Conservation (phyloP, 1,140 invertebrate species). For the Globodera ellingtonae region DNA sequence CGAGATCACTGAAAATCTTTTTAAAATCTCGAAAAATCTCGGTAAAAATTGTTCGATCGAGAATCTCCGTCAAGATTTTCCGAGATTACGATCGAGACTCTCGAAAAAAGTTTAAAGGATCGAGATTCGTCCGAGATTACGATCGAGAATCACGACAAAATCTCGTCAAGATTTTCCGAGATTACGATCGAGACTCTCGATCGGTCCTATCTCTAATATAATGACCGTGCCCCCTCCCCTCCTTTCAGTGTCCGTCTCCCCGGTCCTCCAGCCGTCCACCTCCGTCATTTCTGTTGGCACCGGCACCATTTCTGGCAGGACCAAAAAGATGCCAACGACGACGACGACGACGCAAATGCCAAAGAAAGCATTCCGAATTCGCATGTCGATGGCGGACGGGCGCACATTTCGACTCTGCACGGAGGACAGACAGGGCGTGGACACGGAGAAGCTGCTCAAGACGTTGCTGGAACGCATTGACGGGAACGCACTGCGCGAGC, state of each 20-base stretch:
- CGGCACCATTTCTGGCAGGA: background rate
- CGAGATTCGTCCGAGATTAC: too few species aligned
- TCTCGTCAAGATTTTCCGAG: too few species aligned
- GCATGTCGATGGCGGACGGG: conserved; percentile 25
- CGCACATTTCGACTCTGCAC: conserved; percentile 36
- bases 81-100: too few species aligned
- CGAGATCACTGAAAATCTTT: too few species aligned
- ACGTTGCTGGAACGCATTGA: conserved; percentile 22
- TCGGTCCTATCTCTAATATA: conserved; percentile 1
- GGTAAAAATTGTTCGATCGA: too few species aligned
- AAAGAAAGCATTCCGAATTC: conserved; percentile 30
- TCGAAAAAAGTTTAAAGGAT: too few species aligned
- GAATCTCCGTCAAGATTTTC: too few species aligned
- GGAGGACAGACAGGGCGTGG: conserved; percentile 9
- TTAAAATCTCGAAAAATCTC: too few species aligned
- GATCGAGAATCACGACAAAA: too few species aligned
- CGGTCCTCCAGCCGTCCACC: background rate
- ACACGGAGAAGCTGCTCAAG: conserved; percentile 23
- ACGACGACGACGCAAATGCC: background rate
- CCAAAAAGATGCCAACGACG: too few species aligned
- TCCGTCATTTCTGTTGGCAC: background rate
- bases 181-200: background rate
- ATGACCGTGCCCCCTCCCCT: background rate
- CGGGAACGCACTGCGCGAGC: conserved; percentile 27
- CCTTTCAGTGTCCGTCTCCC: background rate